These are phyloP conservation scores for Drosophila persimilis DNA, from an alignment of 1,140 invertebrate species.

Conservation along the genomic window DNA sequence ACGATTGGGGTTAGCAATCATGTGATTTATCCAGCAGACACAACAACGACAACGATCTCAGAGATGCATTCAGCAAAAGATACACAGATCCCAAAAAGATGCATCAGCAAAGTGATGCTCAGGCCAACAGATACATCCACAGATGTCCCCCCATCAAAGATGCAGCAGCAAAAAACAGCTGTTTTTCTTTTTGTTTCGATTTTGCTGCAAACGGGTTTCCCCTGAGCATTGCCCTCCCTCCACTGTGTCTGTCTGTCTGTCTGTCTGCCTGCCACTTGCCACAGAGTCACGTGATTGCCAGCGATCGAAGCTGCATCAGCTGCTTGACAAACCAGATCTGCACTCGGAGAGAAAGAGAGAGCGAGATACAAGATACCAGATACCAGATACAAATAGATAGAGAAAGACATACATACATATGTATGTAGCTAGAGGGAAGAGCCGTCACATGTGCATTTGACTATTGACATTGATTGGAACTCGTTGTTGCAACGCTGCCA, in stretches of 20 bases:
- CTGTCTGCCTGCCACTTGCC: constrained; percentile 44
- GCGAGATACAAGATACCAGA: too few relatives aligned
- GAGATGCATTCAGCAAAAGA: too few relatives aligned
- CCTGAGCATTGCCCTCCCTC: too few relatives aligned
- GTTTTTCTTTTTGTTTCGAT: constrained; percentile 12
- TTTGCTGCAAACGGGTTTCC: constrained; percentile 55
- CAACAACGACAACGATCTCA: not conserved
- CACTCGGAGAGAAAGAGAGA: constrained; percentile 16
- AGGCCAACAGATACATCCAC: too few relatives aligned
- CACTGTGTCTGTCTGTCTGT: not conserved
- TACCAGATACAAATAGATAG: not conserved
- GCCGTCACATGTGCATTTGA: constrained; percentile 44
- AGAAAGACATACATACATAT: not conserved
- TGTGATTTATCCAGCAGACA: constrained; percentile 63
- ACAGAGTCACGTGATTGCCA: constrained; percentile 69
- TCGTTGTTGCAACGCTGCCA: constrained; percentile 36
- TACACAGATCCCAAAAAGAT: not conserved
- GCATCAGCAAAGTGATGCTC: not conserved
- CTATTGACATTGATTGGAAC: constrained; percentile 72
- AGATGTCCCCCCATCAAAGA: too few relatives aligned
- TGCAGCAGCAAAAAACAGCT: constrained; percentile 14
- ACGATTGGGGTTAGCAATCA: constrained; percentile 42
- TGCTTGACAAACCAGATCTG: constrained; percentile 57
- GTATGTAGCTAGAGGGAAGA: too few relatives aligned
- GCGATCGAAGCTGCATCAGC: constrained; percentile 34